Conservation (phyloP, 1,140 invertebrate species). For the Eupristina koningsbergeri region DNA sequence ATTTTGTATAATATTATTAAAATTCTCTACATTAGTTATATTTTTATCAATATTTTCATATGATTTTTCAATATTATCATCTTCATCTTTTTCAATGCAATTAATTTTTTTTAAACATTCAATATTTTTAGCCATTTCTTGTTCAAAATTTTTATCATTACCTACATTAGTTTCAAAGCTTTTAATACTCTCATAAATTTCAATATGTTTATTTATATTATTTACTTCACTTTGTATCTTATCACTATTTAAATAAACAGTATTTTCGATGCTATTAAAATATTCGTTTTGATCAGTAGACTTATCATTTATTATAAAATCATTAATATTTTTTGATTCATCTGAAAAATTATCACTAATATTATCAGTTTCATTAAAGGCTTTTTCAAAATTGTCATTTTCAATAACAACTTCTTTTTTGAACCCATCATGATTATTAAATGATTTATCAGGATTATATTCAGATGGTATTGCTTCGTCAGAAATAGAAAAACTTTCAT, state of each 20-base stretch:
- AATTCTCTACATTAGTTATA: not conserved
- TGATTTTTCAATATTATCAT: not conserved
- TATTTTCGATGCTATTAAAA: not conserved
- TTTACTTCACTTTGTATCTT: not conserved
- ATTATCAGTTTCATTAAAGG: not conserved
- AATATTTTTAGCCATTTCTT: not conserved
- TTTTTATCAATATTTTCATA: slow-evolving; percentile 4
- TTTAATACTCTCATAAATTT: slow-evolving; percentile 27
- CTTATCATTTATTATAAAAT: not conserved
- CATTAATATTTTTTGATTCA: not conserved
- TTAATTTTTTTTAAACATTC: not conserved
- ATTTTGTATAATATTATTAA: not conserved
- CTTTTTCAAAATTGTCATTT: slow-evolving; percentile 43
- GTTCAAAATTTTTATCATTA: not conserved
- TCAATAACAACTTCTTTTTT: not conserved
- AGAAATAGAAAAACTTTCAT: not conserved
- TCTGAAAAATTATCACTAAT: not conserved
- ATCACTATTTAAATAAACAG: not conserved
- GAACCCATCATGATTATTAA: not conserved
- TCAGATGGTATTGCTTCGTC: slow-evolving; percentile 52
- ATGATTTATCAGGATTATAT: slow-evolving; percentile 43
- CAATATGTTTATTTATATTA: not conserved
- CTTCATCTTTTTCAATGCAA: not conserved
- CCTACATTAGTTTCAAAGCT: not conserved
- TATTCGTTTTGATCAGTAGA: not conserved